A percentile compares a stretch with the other conserved stretches of the same genome.
Conservation (phyloP, 2,888 invertebrate species). For the Zaprionus obscuricornis region DNA sequence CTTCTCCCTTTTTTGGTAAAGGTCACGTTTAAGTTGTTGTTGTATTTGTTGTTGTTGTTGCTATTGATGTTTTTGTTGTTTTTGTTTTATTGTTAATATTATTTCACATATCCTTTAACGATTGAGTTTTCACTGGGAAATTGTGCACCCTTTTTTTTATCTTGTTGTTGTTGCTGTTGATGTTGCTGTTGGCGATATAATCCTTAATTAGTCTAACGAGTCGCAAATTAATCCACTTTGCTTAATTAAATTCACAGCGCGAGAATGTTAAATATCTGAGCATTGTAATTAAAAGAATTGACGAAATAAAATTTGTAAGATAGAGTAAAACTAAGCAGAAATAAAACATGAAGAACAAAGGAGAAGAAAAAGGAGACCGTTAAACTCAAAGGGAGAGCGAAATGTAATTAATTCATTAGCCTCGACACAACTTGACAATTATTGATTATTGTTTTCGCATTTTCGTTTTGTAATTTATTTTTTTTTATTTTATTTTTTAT, state of each 20-base stretch:
- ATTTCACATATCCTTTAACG: slow-evolving; percentile 43
- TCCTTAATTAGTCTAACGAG: slow-evolving; percentile 82
- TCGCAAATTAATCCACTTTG: slow-evolving; percentile 82
- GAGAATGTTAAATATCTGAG: slow-evolving; percentile 22
- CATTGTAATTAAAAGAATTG: slow-evolving; percentile 58
- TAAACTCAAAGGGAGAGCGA: slow-evolving; percentile 1
- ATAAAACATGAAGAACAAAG: slow-evolving; percentile 25
- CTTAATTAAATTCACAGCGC: slow-evolving; percentile 79
- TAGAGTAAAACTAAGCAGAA: background rate
- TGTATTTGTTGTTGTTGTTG: slow-evolving; percentile 34
- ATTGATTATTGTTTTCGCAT: slow-evolving; percentile 68
- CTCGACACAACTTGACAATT: slow-evolving; percentile 77
- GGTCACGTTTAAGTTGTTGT: slow-evolving; percentile 72
- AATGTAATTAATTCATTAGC: slow-evolving; percentile 78
- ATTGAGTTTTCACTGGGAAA: slow-evolving; percentile 29
- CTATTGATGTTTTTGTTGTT: slow-evolving; percentile 37
- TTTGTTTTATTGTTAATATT: slow-evolving; percentile 23
- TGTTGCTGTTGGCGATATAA: slow-evolving; percentile 67
- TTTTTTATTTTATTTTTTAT: slow-evolving; percentile 5
- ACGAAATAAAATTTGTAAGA: slow-evolving; percentile 32
- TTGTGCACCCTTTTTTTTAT: slow-evolving; percentile 11
- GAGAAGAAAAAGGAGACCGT: slow-evolving; percentile 12
- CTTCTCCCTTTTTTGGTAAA: slow-evolving; percentile 45
- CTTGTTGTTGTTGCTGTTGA: slow-evolving; percentile 22
- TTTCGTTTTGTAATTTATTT: slow-evolving; percentile 29